Evolutionary conservation across 2,888 invertebrate genomes (phyloP).

Genomic region (Notodonta ziczac): DNA sequence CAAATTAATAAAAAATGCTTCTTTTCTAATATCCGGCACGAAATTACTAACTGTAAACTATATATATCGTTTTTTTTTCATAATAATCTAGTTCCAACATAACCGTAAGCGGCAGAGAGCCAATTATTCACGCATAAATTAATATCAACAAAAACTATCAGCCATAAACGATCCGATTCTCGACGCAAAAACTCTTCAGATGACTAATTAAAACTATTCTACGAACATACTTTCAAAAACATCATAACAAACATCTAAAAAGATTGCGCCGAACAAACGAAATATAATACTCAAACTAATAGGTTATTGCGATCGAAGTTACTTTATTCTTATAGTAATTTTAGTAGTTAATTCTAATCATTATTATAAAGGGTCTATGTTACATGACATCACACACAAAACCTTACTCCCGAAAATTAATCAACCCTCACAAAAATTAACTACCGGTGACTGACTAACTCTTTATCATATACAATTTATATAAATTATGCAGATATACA

Average conservation of each 20-base stretch:
- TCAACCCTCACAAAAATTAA: too few relatives aligned
- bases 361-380: too few relatives aligned
- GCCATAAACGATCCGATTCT: background rate
- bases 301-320: too few relatives aligned
- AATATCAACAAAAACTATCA: conserved; percentile 14
- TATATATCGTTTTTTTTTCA: background rate
- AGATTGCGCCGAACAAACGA: background rate
- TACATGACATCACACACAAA: too few relatives aligned
- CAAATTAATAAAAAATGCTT: background rate
- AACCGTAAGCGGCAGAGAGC: conserved; percentile 10
- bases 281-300: too few relatives aligned
- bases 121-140: conserved; percentile 21
- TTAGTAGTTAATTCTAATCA: too few relatives aligned
- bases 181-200: background rate
- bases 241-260: background rate
- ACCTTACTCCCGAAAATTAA: too few relatives aligned
- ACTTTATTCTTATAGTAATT: too few relatives aligned
- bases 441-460: too few relatives aligned
- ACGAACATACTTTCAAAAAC: background rate
- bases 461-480: too few relatives aligned
- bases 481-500: too few relatives aligned
- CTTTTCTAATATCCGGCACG: background rate
- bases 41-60: background rate
- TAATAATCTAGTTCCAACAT: conserved; percentile 11
- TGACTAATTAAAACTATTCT: background rate